A percentile compares a stretch with the other conserved stretches of the same genome.
These are phyloP conservation scores for Scaptomyza montana DNA, from an alignment of 1,140 invertebrate genomes.

Conservation along the genomic window DNA sequence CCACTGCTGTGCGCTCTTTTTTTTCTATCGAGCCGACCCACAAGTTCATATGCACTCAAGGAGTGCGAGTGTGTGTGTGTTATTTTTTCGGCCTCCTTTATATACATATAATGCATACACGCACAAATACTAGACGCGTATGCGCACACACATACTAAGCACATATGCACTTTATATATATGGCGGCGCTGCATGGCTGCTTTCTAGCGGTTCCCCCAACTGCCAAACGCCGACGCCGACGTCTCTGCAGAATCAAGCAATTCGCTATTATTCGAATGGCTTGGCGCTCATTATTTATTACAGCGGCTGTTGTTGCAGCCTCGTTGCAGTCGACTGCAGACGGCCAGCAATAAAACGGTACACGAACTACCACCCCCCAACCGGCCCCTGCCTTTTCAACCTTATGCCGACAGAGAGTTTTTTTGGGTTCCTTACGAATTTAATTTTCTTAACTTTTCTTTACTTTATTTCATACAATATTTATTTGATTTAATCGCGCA, in stretches of 20 bases:
- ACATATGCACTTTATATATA: conserved; percentile 12
- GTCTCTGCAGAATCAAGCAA: conserved; percentile 37
- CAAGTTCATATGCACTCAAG: conserved; percentile 66
- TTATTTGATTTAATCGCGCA: neutral
- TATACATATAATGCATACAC: conserved; percentile 19
- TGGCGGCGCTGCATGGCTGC: conserved; percentile 63
- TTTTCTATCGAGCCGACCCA: conserved; percentile 7
- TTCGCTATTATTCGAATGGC: conserved; percentile 73
- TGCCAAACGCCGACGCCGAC: conserved; percentile 16
- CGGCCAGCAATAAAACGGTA: conserved; percentile 50
- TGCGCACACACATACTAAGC: neutral
- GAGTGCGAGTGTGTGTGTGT: conserved; percentile 4
- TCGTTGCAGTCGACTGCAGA: conserved; percentile 58
- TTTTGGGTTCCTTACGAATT: no score
- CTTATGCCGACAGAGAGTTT: no score
- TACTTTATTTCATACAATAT: neutral
- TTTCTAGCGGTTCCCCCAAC: conserved; percentile 64
- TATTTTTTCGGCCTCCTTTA: conserved; percentile 16
- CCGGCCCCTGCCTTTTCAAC: neutral
- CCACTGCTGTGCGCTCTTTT: conserved; percentile 28
- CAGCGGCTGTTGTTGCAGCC: conserved; percentile 51
- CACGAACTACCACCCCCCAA: conserved; percentile 13
- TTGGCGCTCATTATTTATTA: conserved; percentile 75
- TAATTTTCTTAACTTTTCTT: no score
- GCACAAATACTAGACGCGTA: no score